These are phyloP conservation scores for Neoarius graeffei DNA, from an alignment of 2,113 vertebrate genomes.

Conservation along the genomic window DNA sequence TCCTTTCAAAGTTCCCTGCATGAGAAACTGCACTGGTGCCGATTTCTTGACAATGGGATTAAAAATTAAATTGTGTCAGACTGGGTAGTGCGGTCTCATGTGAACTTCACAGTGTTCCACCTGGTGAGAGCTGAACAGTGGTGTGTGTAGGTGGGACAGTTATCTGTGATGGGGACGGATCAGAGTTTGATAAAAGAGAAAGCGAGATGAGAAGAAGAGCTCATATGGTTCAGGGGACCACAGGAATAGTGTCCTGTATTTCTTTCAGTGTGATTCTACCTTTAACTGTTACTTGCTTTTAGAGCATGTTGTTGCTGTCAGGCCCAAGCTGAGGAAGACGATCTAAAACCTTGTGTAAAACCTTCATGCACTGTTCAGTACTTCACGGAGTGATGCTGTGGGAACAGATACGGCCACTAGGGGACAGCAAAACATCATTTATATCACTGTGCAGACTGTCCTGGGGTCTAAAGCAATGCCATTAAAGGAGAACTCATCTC, in stretches of 20 bases:
- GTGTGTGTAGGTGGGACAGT: background rate
- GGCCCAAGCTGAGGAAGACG: background rate
- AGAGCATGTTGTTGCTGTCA: background rate
- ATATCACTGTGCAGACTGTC: background rate
- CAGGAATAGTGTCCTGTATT: background rate
- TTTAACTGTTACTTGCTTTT: background rate
- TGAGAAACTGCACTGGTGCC: background rate
- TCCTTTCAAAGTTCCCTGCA: background rate
- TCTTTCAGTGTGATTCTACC: background rate
- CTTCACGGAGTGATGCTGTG: slow-evolving; percentile 24
- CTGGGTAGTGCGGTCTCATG: background rate
- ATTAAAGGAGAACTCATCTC: too few species aligned
- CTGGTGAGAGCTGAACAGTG: background rate
- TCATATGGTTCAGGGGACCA: background rate
- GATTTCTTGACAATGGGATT: background rate
- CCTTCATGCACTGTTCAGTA: background rate
- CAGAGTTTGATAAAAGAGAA: background rate
- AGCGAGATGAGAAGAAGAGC: background rate
- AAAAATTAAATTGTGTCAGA: background rate
- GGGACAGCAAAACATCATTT: slow-evolving; percentile 38
- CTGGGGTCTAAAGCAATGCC: background rate
- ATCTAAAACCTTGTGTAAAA: background rate
- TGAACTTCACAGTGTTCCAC: background rate
- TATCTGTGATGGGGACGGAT: background rate
- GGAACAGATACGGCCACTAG: slow-evolving; percentile 28